Base-by-base conservation (phyloP, 2,113 vertebrate genomes). In the Boleophthalmus pectinirostris region DNA sequence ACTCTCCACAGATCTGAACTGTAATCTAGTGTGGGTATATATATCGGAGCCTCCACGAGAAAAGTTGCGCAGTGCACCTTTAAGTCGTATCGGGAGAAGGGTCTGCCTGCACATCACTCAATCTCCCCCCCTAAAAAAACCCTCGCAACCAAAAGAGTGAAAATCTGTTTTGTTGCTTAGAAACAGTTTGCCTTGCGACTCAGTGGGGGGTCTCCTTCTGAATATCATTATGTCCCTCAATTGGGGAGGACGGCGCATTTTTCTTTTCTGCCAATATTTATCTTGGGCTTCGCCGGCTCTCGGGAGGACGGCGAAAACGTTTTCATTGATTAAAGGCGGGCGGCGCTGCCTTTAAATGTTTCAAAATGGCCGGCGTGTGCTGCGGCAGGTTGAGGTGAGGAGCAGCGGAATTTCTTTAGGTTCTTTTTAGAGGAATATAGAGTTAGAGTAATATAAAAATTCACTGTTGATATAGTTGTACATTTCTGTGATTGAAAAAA, bases 111-210 rank as follows among this genome's bases (percentile, higher is more conserved):
- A 60, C 75, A 35, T 70, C 49, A 46, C 51, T 24, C 2, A 25
- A 12, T 4, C 56, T 1, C 56, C 56, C 12, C 46, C n/a, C 5
- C 51, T n/a, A 24, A 57, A 57, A 49, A 57, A 57, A 57, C 24
- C 56, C 56, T 24, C 12, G 8, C 56, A 57, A 57, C 56, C 56
- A 24, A 57, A 57, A 85, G 65, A 82, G 73, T 73, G 77, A 86
- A 82, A 86, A 82, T 89, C 87, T 91, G 90, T 92, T 92, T 92
- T 92, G 93, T 93, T 93, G 92, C 93, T 92, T 88, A 91, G 91
- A 85, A 93, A 92, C 91, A 91, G 89, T 89, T 91, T 86, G 90
- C 83, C 88, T 87, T 82, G 73, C 73, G 64, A 91, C 90, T 81
- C 87, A 4, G 85, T 78, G 66, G 89, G 89, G 87, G 88, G 82